Conservation (phyloP, 2,888 invertebrate species). For the Lasioglossum malachurum region DNA sequence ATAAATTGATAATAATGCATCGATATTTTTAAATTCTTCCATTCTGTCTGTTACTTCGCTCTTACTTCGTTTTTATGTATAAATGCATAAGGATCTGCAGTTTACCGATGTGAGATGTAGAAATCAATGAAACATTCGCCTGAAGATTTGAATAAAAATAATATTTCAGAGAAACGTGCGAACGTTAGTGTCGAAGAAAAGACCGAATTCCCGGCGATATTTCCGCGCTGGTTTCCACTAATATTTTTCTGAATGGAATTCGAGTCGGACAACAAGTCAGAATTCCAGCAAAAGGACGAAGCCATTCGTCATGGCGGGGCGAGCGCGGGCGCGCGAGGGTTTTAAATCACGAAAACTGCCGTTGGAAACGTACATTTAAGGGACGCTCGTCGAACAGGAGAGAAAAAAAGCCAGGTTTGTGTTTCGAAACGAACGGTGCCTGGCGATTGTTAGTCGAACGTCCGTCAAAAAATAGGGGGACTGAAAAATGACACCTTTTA, state of each 20-base stretch:
- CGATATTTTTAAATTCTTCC: too few relatives aligned
- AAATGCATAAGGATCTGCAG: too few relatives aligned
- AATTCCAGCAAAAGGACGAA: background rate
- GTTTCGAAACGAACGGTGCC: conserved; percentile 12
- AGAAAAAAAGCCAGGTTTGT: conserved; percentile 1
- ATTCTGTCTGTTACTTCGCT: too few relatives aligned
- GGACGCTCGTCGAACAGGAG: background rate
- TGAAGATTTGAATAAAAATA: background rate
- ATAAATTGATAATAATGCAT: too few relatives aligned
- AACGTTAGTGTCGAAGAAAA: background rate
- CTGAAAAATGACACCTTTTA: conserved; percentile 20
- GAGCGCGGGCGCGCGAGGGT: background rate
- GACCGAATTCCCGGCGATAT: background rate
- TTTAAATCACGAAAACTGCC: conserved; percentile 19
- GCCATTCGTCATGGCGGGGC: background rate
- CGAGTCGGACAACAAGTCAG: background rate
- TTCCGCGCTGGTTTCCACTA: background rate
- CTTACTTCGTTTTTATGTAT: too few relatives aligned
- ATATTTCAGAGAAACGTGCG: background rate
- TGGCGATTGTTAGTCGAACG: conserved; percentile 24
- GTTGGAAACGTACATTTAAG: conserved; percentile 32
- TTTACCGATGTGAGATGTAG: background rate
- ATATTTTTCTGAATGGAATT: background rate
- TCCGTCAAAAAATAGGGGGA: background rate
- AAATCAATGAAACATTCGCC: background rate